Evolutionary conservation across 2,113 vertebrate genomes (phyloP), one percentile per base, ranked within the genome.

Genomic region (Rhegmatorhina hoffmannsi): DNA sequence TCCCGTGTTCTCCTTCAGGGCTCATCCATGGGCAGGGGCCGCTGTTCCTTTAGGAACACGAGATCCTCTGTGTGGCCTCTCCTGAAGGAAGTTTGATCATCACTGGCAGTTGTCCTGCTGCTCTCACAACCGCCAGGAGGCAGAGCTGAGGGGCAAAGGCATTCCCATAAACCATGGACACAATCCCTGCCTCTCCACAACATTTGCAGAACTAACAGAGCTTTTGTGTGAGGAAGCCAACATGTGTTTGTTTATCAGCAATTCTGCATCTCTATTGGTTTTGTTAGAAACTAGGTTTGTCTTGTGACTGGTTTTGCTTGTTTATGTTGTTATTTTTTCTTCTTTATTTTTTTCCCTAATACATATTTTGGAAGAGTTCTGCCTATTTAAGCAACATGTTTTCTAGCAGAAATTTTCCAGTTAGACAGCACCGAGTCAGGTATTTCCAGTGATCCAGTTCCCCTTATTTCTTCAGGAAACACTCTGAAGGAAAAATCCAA

Each of bases 161-260:
- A 46, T 75, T 73, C 79, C 87, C 70, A 82, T 29, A 50, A 63
- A 29, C 0, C 0, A 36, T 5, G 64, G 46, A 67, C 56, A 26
- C 15, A 56, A 29, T 58, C 10, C 15, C 66, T 66, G 34, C 68
- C 67, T 52, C 52, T 13, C 49, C 36, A 33, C 63, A 36, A 33
- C 52, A 3, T 38, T 38, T 19, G 12, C 24, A 66, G 34, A 72
- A 9, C 26, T 9, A 31, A 11, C 21, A 7, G 1, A 16, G 33
- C 13, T 44, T 24, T 36, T 11, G 18, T 2, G 3, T 4, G 28
- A 85, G 52, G 43, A 73, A 36, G 25, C 17, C 21, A 50, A 12
- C 2, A 1, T 1, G 8, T 10, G 5, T 36, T 66, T 31, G 1
- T 15, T 67, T 12, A 23, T 17, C 36, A 80, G 10, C 13, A n/a